phyloP scores from a whole-genome alignment of 2,888 invertebrate genomes.

The Xylocampa areola region DNA sequence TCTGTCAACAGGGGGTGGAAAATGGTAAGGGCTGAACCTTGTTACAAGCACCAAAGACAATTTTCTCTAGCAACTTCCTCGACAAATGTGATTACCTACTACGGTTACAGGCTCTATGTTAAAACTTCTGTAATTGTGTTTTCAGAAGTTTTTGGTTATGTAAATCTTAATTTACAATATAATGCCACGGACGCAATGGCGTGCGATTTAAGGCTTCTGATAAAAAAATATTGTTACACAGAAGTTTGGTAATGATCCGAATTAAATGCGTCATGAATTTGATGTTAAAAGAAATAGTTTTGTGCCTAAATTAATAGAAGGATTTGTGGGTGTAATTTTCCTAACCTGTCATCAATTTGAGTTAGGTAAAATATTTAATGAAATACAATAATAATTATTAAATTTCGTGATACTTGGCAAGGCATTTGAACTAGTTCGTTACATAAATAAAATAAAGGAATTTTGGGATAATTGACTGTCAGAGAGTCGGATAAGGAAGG shows the following conservation, averaged over 20 bases:
- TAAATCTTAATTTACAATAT: constrained; percentile 82
- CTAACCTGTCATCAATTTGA: constrained; percentile 15
- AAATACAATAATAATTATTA: constrained; percentile 32
- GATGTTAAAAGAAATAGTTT: constrained; percentile 4
- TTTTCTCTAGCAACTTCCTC: constrained; percentile 81
- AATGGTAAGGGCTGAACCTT: constrained; percentile 70
- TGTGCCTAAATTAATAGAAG: background rate
- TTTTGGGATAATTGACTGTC: constrained; percentile 36
- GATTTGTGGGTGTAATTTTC: constrained; percentile 22
- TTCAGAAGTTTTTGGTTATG: constrained; percentile 82
- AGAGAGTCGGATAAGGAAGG: constrained; percentile 15
- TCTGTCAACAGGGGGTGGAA: constrained; percentile 52
- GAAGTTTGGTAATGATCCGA: constrained; percentile 50
- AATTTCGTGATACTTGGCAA: constrained; percentile 21
- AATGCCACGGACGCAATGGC: constrained; percentile 64
- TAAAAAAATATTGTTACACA: constrained; percentile 47
- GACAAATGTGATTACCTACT: constrained; percentile 84
- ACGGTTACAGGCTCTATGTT: constrained; percentile 80
- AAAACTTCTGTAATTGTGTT: constrained; percentile 87
- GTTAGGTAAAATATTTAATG: constrained; percentile 18
- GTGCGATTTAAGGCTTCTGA: constrained; percentile 54
- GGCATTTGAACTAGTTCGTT: constrained; percentile 13
- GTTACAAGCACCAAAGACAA: constrained; percentile 81
- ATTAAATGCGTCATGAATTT: constrained; percentile 24
- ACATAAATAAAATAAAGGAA: constrained; percentile 28